Evolutionary conservation across 2,888 invertebrate genomes (phyloP), one percentile per base, ranked within the genome.

Genomic region (Exephanes ischioxanthus): DNA sequence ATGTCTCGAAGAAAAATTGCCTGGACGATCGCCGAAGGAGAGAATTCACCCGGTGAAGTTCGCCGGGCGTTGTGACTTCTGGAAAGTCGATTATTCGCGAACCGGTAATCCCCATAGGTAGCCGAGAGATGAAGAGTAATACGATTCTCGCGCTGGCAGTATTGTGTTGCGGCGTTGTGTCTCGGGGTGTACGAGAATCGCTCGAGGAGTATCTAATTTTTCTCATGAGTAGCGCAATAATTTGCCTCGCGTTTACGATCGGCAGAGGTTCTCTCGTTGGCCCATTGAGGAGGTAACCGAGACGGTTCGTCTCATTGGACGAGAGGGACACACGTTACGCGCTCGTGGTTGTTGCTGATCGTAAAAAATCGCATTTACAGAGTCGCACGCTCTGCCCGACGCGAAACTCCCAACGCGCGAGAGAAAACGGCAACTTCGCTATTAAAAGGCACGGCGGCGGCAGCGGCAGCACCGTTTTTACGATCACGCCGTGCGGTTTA

Each of bases 401-500:
- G 41, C 22, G 66, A 33, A 66, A 67, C 77, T 77, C 77, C 77
- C 77, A 86, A 61, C 78, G 61, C 16, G 67, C 45, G 16, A 55
- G 75, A 79, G 80, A 76, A 68, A 84, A 84, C 14, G 67, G 48
- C 67, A 77, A 77, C 77, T 77, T 55, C 66, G 75, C 77, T 66
- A 67, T 77, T 77, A 77, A 77, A 77, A 73, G 68, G 68, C 45
- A 72, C 75, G 30, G 19, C 66, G 58, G 77, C 76, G 45, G 76
- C 82, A 82, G 82, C 85, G 70, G 81, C 80, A 79, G 81, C 77
- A 80, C 45, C 48, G 80, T 78, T 87, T 90, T 90, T 90, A 90
- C 88, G 90, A 90, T 86, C 85, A 72, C 81, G 83, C 58, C 75
- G 79, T 86, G 85, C 87, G 89, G 89, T 87, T 89, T 89, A 90